Conservation (phyloP, 2,888 invertebrate genomes). For the Cinara cedri region DNA sequence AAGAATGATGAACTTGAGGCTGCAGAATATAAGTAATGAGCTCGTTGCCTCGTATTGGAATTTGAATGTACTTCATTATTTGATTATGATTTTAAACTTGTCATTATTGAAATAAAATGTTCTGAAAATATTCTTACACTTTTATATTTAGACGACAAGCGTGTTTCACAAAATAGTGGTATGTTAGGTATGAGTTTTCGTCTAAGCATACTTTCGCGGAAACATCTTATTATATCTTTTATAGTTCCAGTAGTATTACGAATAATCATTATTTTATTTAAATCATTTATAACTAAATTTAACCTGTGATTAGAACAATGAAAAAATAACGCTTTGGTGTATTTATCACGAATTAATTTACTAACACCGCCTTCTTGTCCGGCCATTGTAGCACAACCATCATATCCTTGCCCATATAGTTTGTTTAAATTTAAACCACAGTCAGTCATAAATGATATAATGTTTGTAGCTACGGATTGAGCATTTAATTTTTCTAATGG, state of each 20-base stretch:
- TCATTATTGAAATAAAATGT: slow-evolving; percentile 16
- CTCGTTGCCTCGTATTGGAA: background rate
- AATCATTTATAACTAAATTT: too few species aligned
- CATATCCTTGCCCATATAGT: background rate
- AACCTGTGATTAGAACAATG: too few species aligned
- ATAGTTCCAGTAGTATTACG: too few species aligned
- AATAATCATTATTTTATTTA: too few species aligned
- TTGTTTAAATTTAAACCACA: background rate
- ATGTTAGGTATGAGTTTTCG: slow-evolving; percentile 14
- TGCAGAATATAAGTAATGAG: background rate
- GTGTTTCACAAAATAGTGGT: slow-evolving; percentile 14
- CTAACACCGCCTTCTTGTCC: background rate
- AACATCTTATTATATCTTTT: too few species aligned
- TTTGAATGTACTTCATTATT: background rate
- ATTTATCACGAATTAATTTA: slow-evolving; percentile 21
- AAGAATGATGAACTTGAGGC: background rate
- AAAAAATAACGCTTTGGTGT: too few species aligned
- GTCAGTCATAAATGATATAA: background rate
- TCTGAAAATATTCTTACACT: slow-evolving; percentile 9
- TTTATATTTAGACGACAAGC: slow-evolving; percentile 1
- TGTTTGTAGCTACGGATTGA: background rate
- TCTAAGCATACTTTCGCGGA: background rate
- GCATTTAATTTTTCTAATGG: too few species aligned
- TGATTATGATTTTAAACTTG: background rate
- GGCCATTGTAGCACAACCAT: background rate